phyloP scores from a whole-genome alignment of 2,113 vertebrate genomes.

The Halichoerus grypus region DNA sequence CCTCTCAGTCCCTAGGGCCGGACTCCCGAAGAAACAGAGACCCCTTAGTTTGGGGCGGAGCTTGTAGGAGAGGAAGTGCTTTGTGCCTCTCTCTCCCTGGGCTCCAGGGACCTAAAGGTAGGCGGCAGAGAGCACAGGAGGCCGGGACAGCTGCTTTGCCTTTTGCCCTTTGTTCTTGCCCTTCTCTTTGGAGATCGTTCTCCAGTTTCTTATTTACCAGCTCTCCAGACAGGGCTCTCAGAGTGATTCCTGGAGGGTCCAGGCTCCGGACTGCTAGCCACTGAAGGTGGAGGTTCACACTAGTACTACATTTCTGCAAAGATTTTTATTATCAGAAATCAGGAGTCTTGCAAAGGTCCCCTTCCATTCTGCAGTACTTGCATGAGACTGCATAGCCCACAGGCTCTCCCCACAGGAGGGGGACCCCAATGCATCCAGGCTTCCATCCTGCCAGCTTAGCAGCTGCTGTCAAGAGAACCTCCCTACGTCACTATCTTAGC shows the following conservation, averaged over 20 bases:
- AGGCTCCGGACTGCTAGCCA: not conserved
- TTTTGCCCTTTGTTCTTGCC: not conserved
- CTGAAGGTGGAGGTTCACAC: not conserved
- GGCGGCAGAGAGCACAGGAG: fast-evolving
- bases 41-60: not conserved
- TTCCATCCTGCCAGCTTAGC: not conserved
- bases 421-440: fast-evolving
- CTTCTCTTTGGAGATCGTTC: not conserved
- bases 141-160: not conserved
- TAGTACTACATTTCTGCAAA: not conserved
- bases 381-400: not conserved
- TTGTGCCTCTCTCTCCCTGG: not conserved
- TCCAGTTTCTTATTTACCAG: fast-evolving
- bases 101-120: not conserved
- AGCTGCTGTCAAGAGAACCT: not conserved
- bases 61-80: not conserved
- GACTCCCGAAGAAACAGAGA: not conserved
- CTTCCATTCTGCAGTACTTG: not conserved
- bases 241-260: not conserved
- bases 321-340: not conserved
- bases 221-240: not conserved
- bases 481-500: not conserved
- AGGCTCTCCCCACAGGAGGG: too few relatives aligned
- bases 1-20: not conserved
- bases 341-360: not conserved